phyloP scores from a whole-genome alignment of 1,140 invertebrate genomes.

The Drosophila grimshawi region DNA sequence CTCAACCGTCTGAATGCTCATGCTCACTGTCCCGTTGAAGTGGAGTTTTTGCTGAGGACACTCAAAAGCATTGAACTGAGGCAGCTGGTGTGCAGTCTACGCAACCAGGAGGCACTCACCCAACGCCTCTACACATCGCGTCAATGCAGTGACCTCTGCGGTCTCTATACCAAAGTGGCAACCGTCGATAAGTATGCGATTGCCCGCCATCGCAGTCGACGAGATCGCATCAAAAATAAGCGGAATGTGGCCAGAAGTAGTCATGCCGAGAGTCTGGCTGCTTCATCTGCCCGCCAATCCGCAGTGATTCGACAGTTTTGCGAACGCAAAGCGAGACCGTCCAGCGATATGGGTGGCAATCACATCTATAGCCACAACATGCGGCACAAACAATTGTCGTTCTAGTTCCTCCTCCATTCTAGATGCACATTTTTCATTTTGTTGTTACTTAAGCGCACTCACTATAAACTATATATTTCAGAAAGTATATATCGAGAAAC shows the following conservation, averaged over 20 bases:
- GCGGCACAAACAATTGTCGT: not conserved
- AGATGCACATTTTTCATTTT: too few species aligned
- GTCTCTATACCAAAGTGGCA: conserved; percentile 32
- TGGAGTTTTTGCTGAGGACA: conserved; percentile 29
- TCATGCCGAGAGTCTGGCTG: not conserved
- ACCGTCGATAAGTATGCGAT: conserved; percentile 31
- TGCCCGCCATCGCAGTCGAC: not conserved
- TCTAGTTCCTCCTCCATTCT: not conserved
- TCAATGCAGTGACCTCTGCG: conserved; percentile 35
- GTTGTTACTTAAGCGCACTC: too few species aligned
- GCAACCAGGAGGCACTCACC: conserved; percentile 25
- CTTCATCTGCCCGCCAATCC: not conserved
- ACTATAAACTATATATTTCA: too few species aligned
- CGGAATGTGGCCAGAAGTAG: not conserved
- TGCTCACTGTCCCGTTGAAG: conserved; percentile 27
- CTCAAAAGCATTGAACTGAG: conserved; percentile 24
- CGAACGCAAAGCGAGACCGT: not conserved
- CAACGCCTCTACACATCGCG: conserved; percentile 20
- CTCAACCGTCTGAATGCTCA: conserved; percentile 33
- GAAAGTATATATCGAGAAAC: too few species aligned
- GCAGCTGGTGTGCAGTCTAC: conserved; percentile 52
- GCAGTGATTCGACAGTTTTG: conserved; percentile 23
- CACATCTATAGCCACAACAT: not conserved
- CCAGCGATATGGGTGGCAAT: not conserved
- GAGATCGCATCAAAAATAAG: not conserved